phyloP scores from a whole-genome alignment of 1,140 invertebrate species.

The Paramacrobiotus metropolitanus region DNA sequence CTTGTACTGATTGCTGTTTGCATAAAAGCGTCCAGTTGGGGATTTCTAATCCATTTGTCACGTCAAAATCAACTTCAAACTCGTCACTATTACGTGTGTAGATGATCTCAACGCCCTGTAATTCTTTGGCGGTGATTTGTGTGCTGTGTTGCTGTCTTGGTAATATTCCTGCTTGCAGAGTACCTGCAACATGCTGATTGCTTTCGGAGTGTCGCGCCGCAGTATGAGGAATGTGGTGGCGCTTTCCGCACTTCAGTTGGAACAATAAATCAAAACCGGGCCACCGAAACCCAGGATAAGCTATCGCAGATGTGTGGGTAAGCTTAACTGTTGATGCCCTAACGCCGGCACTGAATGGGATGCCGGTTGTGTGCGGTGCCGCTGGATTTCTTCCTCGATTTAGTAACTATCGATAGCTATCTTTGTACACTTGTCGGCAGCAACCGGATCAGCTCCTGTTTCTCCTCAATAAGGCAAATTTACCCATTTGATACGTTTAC shows the following conservation, averaged over 20 bases:
- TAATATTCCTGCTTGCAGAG: neutral
- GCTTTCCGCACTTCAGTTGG: slow-evolving; percentile 1
- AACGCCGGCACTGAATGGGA: no score
- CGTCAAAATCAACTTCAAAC: no score
- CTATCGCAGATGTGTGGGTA: neutral
- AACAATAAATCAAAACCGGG: slow-evolving; percentile 2
- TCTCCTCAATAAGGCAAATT: no score
- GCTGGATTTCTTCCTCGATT: no score
- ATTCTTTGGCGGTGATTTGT: no score
- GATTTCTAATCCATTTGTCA: slow-evolving; percentile 4
- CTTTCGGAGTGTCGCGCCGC: neutral
- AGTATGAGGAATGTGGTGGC: neutral
- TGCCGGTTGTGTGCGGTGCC: no score
- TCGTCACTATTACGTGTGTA: no score
- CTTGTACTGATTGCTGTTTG: neutral
- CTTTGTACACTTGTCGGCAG: no score
- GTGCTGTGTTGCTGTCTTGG: neutral
- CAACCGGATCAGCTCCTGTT: no score
- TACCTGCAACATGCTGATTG: neutral
- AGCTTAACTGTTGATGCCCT: neutral
- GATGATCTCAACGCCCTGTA: no score
- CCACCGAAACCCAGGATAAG: neutral
- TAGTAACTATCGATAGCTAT: no score
- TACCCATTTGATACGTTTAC: no score
- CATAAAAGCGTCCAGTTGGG: neutral